Base-by-base conservation (phyloP, 2,797 vertebrate genomes). In the Ctenopoma multispine region DNA sequence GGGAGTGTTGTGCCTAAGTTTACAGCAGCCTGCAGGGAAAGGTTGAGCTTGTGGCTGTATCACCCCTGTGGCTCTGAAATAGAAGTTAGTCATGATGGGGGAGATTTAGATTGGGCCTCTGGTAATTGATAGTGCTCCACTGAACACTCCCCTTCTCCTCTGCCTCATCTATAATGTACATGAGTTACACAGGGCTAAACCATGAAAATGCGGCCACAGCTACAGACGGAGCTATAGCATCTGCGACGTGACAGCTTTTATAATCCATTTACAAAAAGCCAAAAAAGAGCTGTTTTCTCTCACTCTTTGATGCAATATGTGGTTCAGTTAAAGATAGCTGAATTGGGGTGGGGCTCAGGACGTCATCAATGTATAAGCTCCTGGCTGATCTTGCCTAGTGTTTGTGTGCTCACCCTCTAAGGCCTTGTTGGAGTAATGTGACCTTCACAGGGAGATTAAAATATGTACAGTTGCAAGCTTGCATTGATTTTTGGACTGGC, bases 381-480 rank as follows among this genome's bases (percentile, higher is more conserved):
- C 68, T 63, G 63, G 71, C 68, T 80, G 69, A 79, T 77, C 75
- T 57, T 47, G 46, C 18, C 31, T 13, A 21, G 66, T 55, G 34
- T 72, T 27, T 44, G 72, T 58, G 48, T 23, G 55, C 11, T 72
- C 49, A 15, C 62, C 72, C 82, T 81, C 73, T 63, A 69, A 78
- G 77, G 76, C 81, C 41, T 69, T 85, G 85, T 81, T 75, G 79
- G 67, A 82, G 77, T 87, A 89, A 89, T 90, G 87, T 92, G 92
- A 93, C 92, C 92, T 93, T 93, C 92, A 92, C 86, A 79, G 77
- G 76, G 81, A 90, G 89, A 92, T 92, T 89, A 86, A 92, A 93
- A 90, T 92, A 92, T 91, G 87, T 41, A 17, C 40, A 41, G 40
- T 87, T 87, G 88, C 84, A 88, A 86, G 70, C 83, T 3, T 88